A percentile compares a stretch with the other conserved stretches of the same genome.
These are phyloP conservation scores for Platysternon megacephalum DNA, from an alignment of 2,113 vertebrate genomes.

Conservation along the genomic window DNA sequence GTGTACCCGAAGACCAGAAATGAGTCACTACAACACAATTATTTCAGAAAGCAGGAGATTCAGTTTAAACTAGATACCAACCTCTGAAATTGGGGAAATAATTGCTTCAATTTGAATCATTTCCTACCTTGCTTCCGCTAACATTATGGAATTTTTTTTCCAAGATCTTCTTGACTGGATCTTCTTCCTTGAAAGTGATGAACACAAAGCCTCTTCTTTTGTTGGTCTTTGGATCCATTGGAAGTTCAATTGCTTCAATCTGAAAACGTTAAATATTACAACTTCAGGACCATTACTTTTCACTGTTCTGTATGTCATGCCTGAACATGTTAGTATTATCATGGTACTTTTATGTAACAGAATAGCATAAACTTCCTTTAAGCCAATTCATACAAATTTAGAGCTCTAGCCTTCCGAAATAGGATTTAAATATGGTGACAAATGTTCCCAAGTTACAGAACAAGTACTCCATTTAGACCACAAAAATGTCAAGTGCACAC, in stretches of 20 bases:
- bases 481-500: neutral
- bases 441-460: neutral
- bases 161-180: slow-evolving; percentile 93
- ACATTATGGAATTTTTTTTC: slow-evolving; percentile 98
- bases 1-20: neutral
- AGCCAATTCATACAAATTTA: neutral
- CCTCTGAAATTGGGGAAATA: neutral
- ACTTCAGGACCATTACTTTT: slow-evolving; percentile 20
- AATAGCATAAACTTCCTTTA: neutral
- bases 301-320: neutral
- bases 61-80: neutral
- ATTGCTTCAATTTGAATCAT: neutral
- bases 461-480: neutral
- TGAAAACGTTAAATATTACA: slow-evolving; percentile 59
- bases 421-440: neutral
- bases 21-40: neutral
- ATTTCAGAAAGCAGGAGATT: neutral
- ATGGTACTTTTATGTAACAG: neutral
- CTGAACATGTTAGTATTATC: neutral
- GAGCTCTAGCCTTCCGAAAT: neutral
- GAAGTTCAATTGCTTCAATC: slow-evolving; percentile 98
- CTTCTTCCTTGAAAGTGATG: slow-evolving; percentile 97
- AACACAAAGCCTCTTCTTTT: slow-evolving; percentile 98
- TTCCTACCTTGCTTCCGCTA: slow-evolving; percentile 94
- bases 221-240: slow-evolving; percentile 97